phyloP scores from a whole-genome alignment of 2,113 vertebrate species.

The Tretioscincus oriximinensis region DNA sequence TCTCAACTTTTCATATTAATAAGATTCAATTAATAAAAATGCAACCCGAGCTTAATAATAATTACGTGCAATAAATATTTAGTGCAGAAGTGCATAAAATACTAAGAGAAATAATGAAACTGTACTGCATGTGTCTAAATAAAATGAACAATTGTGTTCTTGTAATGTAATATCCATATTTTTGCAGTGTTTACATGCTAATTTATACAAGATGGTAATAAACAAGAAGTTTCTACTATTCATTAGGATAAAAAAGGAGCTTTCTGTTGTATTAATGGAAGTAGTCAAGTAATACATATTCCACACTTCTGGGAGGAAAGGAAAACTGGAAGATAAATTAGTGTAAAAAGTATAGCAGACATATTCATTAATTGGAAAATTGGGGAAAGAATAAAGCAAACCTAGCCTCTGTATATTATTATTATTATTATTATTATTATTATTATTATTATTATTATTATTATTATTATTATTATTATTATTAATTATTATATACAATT shows the following conservation, averaged over 20 bases:
- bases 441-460: no score
- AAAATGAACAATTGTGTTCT: slow-evolving; percentile 9
- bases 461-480: no score
- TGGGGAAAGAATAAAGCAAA: neutral
- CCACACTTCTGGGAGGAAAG: neutral
- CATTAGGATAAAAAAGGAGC: neutral
- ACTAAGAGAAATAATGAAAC: slow-evolving; percentile 17
- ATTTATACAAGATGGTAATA: slow-evolving; percentile 19
- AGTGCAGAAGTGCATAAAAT: neutral
- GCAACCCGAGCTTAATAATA: slow-evolving; percentile 1
- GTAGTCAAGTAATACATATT: neutral
- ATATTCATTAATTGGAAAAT: neutral
- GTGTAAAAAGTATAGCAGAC: slow-evolving; percentile 1
- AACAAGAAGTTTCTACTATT: neutral
- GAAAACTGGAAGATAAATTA: slow-evolving; percentile 14
- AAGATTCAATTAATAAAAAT: slow-evolving; percentile 7
- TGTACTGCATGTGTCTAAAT: slow-evolving; percentile 14
- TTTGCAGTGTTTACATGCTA: slow-evolving; percentile 2
- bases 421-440: neutral
- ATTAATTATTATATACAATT: no score
- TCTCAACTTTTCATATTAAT: neutral
- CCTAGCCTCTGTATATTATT: neutral
- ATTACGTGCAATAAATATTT: slow-evolving; percentile 7
- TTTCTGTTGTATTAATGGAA: slow-evolving; percentile 25
- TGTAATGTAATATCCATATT: slow-evolving; percentile 1